phyloP scores from a whole-genome alignment of 92 coral and sea anemone species.

The Meandrina meandrites region DNA sequence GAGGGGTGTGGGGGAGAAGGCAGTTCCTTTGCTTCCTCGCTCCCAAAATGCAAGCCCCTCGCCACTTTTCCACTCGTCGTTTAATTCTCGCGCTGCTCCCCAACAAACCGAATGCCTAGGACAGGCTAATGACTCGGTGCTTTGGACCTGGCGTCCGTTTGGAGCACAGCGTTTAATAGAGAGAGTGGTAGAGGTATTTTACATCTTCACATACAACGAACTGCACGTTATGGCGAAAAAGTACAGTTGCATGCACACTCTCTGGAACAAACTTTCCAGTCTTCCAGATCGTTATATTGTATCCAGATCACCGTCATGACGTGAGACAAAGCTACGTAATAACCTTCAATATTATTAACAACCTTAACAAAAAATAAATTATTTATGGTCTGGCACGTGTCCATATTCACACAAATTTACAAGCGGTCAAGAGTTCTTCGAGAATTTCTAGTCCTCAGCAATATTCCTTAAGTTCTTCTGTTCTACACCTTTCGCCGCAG shows the following conservation, averaged over 20 bases:
- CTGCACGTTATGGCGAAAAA: background rate
- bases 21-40: too few species aligned
- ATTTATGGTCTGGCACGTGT: background rate
- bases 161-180: background rate
- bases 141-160: background rate
- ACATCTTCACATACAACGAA: background rate
- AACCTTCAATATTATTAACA: background rate
- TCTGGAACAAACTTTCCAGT: background rate
- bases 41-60: too few species aligned
- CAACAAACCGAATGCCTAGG: too few species aligned
- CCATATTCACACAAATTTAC: background rate
- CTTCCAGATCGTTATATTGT: background rate
- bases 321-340: background rate
- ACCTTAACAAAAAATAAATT: background rate
- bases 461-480: slow-evolving; percentile 70
- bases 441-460: slow-evolving; percentile 22
- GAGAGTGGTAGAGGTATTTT: background rate
- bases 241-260: background rate
- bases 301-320: background rate
- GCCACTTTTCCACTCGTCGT: too few species aligned
- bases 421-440: background rate
- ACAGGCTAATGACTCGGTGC: too few species aligned
- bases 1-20: too few species aligned
- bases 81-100: too few species aligned
- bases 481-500: slow-evolving; percentile 66